Base-by-base conservation (phyloP, 2,797 vertebrate genomes). In the Pangasius krempfi region DNA sequence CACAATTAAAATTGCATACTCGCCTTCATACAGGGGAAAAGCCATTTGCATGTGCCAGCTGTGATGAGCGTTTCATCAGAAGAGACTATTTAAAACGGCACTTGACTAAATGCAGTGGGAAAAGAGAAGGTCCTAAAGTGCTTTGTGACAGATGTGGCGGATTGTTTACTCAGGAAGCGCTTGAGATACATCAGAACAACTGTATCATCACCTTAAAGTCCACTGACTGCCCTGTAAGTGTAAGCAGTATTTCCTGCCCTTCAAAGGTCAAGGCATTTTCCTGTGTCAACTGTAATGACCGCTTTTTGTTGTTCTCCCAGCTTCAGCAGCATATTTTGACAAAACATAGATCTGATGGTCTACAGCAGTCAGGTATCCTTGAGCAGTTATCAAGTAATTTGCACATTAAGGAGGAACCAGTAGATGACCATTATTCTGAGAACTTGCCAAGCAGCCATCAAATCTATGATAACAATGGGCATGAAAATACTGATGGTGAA, bases 301-400 rank as follows among this genome's bases (percentile, higher is more conserved):
- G 92, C 1, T 97, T 97, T 93, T 91, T 96, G 90, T 90, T 96
- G 4, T 97, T 97, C 92, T 96, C 96, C 20, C 95, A 96, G 85
- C 96, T 97, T 18, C 96, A 97, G 88, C 95, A 96, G 56, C 96
- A 97, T 93, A 95, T 96, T 89, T 91, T 96, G 87, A 92, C 89
- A 80, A 90, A 92, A 6, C 96, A 97, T 91, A 94, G 94, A 84
- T 68, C 93, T 75, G 94, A 96, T 92, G 93, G 92, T 44, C 82
- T 54, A 78, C 83, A 85, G 33, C 84, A 78, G 54, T 89, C 93
- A 56, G 85, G 90, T 18, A 33, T 66, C 12, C 85, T 92, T 8
- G 85, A 95, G 0, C 93, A 94, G 89, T 90, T 95, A 25, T 95
- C 92, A 79, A 93, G 91, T 64, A 91, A 94, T 10, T 84, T 91